phyloP scores from a whole-genome alignment of 2,797 vertebrate genomes.

The Eidolon dupreanum region DNA sequence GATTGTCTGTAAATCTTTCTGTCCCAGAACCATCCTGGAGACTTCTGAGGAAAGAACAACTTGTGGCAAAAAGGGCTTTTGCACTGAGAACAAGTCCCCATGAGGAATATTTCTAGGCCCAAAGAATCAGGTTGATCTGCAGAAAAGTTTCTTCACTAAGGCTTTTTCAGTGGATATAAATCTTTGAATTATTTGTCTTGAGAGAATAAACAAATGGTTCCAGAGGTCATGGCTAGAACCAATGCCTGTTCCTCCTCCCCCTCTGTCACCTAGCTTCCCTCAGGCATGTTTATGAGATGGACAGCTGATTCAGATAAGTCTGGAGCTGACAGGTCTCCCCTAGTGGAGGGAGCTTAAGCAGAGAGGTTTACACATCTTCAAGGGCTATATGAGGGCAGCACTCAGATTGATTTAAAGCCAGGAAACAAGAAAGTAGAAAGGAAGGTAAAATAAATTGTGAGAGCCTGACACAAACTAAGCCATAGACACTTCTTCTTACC shows the following conservation, averaged over 20 bases:
- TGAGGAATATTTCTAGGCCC: neutral
- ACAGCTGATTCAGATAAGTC: slow-evolving; percentile 60
- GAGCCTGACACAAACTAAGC: neutral
- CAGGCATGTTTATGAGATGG: slow-evolving; percentile 68
- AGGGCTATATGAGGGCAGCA: slow-evolving; percentile 63
- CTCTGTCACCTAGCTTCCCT: slow-evolving; percentile 54
- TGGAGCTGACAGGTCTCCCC: slow-evolving; percentile 71
- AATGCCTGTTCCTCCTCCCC: neutral
- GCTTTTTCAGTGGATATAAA: neutral
- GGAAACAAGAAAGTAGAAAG: slow-evolving; percentile 14
- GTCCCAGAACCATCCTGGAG: neutral
- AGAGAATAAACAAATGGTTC: neutral
- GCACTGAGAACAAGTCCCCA: neutral
- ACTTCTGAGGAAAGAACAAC: neutral
- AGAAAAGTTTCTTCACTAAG: neutral
- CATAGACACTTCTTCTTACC: slow-evolving; percentile 54
- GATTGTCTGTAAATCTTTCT: neutral
- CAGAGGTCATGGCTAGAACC: slow-evolving; percentile 22
- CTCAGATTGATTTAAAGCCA: slow-evolving; percentile 71
- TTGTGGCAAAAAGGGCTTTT: neutral
- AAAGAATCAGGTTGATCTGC: neutral
- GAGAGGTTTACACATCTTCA: slow-evolving; percentile 73
- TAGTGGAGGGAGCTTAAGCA: slow-evolving; percentile 65
- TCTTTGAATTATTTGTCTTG: neutral
- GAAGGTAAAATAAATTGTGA: slow-evolving; percentile 68